Evolutionary conservation across 2,888 invertebrate genomes (phyloP).

Genomic region (Choristoneura rosaceana): DNA sequence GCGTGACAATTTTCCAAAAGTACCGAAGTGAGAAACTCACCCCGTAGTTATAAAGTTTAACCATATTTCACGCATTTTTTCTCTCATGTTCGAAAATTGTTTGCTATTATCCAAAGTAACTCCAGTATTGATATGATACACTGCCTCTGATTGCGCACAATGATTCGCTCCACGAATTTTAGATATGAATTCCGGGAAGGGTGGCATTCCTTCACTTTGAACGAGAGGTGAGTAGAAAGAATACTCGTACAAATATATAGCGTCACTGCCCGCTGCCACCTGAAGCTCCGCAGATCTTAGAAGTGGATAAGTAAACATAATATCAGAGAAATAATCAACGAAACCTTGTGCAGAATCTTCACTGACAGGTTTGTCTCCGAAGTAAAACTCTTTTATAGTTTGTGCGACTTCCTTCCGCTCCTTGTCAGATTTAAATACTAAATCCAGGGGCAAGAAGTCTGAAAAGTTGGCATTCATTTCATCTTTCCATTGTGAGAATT

Average conservation of each 20-base stretch:
- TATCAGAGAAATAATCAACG: conserved; percentile 66
- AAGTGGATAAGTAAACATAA: conserved; percentile 54
- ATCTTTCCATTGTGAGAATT: conserved; percentile 55
- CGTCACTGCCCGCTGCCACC: conserved; percentile 52
- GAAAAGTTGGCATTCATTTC: conserved; percentile 64
- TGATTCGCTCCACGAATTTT: conserved; percentile 57
- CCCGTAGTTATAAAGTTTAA: not conserved
- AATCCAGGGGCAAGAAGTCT: conserved; percentile 62
- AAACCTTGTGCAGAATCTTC: conserved; percentile 52
- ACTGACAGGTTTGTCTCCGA: conserved; percentile 54
- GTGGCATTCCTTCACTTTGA: conserved; percentile 46
- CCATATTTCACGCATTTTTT: conserved; percentile 2
- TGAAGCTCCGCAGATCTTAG: conserved; percentile 53
- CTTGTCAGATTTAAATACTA: conserved; percentile 55
- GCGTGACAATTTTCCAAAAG: too few relatives aligned
- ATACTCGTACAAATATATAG: conserved; percentile 62
- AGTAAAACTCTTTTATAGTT: conserved; percentile 58
- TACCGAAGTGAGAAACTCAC: not conserved
- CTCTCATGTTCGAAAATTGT: not conserved
- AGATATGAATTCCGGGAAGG: conserved; percentile 49
- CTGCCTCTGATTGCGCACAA: conserved; percentile 51
- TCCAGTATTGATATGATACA: conserved; percentile 16
- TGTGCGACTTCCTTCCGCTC: conserved; percentile 55
- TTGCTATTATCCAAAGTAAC: not conserved
- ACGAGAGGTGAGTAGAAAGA: conserved; percentile 46